phyloP scores from a whole-genome alignment of 2,113 vertebrate species.

The Macquaria australasica region DNA sequence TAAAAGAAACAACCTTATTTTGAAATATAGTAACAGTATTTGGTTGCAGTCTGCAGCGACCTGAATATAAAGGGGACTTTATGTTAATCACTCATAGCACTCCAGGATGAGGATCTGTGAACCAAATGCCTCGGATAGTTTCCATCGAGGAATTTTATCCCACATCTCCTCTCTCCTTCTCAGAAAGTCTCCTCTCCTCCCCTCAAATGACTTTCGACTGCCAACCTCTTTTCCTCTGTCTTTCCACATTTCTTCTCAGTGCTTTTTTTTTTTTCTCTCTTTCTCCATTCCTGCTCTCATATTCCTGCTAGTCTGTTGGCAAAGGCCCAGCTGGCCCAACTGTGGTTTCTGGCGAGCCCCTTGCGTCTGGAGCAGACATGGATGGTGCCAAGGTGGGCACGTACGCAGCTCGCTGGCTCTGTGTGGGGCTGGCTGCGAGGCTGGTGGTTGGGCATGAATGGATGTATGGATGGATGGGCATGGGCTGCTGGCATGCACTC shows the following conservation, averaged over 20 bases:
- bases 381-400: conserved; percentile 81
- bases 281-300: conserved; percentile 52
- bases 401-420: conserved; percentile 58
- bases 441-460: conserved; percentile 37
- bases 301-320: conserved; percentile 73
- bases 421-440: conserved; percentile 39
- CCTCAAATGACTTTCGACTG: conserved; percentile 49
- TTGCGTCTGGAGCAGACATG: conserved; percentile 71
- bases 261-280: conserved; percentile 17
- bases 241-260: conserved; percentile 57
- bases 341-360: conserved; percentile 68
- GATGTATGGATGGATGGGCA: conserved; percentile 44
- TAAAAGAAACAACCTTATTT: conserved; percentile 68
- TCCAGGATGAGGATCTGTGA: conserved; percentile 54
- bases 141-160: conserved; percentile 67
- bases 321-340: conserved; percentile 64
- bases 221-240: conserved; percentile 34
- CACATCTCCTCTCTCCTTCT: conserved; percentile 52
- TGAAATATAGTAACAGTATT: neutral
- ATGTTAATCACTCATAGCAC: conserved; percentile 43
- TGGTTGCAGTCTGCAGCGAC: conserved; percentile 17
- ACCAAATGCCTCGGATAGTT: conserved; percentile 65
- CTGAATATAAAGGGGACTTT: conserved; percentile 6
- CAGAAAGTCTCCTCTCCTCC: conserved; percentile 31
- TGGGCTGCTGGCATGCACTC: conserved; percentile 71